A percentile compares a stretch with the other conserved stretches of the same genome.
Evolutionary conservation across 30 jellyfish, hydroid and myxozoan genomes (phyloP).

Genomic region (Chrysaora quinquecirrha): DNA sequence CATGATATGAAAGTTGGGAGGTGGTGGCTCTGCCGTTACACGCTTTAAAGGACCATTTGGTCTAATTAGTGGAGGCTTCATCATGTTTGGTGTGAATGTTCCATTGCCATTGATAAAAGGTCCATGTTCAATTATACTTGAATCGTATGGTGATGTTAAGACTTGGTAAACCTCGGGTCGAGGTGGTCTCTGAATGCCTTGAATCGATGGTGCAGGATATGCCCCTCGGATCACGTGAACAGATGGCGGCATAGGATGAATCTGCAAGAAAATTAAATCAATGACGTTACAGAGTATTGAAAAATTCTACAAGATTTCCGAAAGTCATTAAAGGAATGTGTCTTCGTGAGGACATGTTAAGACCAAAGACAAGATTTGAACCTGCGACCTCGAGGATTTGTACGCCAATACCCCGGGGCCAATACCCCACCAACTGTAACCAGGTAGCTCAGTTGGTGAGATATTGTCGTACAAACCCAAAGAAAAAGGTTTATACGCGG

Average conservation of each 20-base stretch:
- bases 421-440: no score
- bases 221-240: slow-evolving; percentile 59
- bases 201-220: slow-evolving; percentile 35
- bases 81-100: slow-evolving; percentile 24
- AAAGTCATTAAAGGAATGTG: no score
- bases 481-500: no score
- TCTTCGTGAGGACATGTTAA: no score
- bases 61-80: slow-evolving; percentile 50
- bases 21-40: slow-evolving; percentile 31
- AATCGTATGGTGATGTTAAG: slow-evolving; percentile 57
- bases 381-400: no score
- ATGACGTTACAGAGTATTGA: no score
- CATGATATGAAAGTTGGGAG: slow-evolving; percentile 25
- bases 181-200: slow-evolving; percentile 19
- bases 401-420: no score
- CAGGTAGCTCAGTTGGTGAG: no score
- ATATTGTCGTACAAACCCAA: no score
- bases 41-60: slow-evolving; percentile 53
- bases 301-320: no score
- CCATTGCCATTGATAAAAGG: slow-evolving; percentile 44
- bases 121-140: slow-evolving; percentile 71
- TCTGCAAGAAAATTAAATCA: slow-evolving; percentile 6
- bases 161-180: slow-evolving; percentile 74
- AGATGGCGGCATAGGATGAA: slow-evolving; percentile 59
- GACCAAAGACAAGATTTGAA: no score